Percentiles rank a stretch among this genome's conserved stretches.
These are phyloP conservation scores for Macroteleia sp. DNA, from an alignment of 2,888 invertebrate species.

Conservation along the genomic window DNA sequence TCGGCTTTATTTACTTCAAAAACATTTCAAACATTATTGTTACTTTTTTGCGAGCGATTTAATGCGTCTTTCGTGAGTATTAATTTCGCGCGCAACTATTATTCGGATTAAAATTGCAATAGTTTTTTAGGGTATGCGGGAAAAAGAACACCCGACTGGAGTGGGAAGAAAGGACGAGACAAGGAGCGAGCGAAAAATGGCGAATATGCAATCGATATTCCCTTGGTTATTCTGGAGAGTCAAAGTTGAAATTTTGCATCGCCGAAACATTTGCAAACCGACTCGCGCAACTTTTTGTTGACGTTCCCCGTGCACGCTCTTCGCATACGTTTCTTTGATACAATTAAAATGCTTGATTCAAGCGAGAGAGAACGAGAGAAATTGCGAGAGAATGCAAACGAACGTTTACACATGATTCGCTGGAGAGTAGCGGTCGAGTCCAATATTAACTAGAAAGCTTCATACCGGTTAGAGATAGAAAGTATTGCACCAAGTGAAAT, in stretches of 20 bases:
- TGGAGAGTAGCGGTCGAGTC: too few species aligned
- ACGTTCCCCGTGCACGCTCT: slow-evolving; percentile 1
- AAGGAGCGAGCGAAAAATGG: slow-evolving; percentile 11
- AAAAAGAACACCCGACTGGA: too few species aligned
- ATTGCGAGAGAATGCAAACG: slow-evolving; percentile 26
- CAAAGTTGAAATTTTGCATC: slow-evolving; percentile 32
- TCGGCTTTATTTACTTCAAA: too few species aligned
- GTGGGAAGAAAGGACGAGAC: background rate
- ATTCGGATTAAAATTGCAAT: too few species aligned
- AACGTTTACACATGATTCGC: slow-evolving; percentile 47
- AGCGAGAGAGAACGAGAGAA: background rate
- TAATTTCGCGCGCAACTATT: too few species aligned
- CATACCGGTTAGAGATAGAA: slow-evolving; percentile 53
- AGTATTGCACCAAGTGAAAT: slow-evolving; percentile 56
- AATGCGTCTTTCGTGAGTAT: too few species aligned
- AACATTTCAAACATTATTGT: too few species aligned
- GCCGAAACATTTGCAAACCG: slow-evolving; percentile 6
- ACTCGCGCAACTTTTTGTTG: slow-evolving; percentile 28
- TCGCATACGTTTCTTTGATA: slow-evolving; percentile 34
- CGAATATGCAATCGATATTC: slow-evolving; percentile 40
- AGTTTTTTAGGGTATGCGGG: too few species aligned
- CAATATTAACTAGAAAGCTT: slow-evolving; percentile 59
- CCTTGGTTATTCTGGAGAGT: slow-evolving; percentile 25
- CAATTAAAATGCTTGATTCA: slow-evolving; percentile 24
- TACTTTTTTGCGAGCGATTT: too few species aligned